Conservation (phyloP, 2,113 vertebrate species). For the Tapirus terrestris region DNA sequence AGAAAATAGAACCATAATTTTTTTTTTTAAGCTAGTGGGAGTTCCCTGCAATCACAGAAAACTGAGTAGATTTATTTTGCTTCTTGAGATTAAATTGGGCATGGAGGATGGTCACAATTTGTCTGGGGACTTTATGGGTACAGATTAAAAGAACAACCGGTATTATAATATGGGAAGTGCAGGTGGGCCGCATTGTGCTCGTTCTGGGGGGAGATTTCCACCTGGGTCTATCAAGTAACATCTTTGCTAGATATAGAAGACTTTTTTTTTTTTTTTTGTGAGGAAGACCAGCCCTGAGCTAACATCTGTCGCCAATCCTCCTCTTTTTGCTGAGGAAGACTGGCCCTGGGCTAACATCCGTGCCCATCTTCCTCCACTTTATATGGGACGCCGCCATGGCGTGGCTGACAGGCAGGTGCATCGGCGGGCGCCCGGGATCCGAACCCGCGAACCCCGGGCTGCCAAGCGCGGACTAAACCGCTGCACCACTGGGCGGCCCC, state of each 20-base stretch:
- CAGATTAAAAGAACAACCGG: not conserved
- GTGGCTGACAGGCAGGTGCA: too few relatives aligned
- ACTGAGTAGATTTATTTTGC: not conserved
- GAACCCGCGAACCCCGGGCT: too few relatives aligned
- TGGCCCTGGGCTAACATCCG: too few relatives aligned
- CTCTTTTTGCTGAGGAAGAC: too few relatives aligned
- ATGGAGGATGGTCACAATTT: not conserved
- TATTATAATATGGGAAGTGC: not conserved
- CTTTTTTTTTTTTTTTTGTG: not conserved
- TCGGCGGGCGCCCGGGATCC: too few relatives aligned
- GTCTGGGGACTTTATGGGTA: not conserved
- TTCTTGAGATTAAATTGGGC: conserved; percentile 22
- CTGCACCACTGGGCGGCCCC: too few relatives aligned
- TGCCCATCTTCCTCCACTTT: too few relatives aligned
- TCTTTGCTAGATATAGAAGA: not conserved
- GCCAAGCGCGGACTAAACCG: too few relatives aligned
- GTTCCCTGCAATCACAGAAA: not conserved
- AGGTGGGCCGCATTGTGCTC: not conserved
- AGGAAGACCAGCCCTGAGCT: too few relatives aligned
- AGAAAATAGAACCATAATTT: not conserved
- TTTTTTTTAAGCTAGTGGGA: not conserved
- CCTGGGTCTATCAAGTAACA: not conserved
- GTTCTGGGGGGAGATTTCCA: not conserved
- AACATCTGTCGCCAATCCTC: too few relatives aligned
- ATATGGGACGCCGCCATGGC: too few relatives aligned